Evolutionary conservation across 2,797 vertebrate genomes (phyloP).

Genomic region (Ataeniobius toweri): DNA sequence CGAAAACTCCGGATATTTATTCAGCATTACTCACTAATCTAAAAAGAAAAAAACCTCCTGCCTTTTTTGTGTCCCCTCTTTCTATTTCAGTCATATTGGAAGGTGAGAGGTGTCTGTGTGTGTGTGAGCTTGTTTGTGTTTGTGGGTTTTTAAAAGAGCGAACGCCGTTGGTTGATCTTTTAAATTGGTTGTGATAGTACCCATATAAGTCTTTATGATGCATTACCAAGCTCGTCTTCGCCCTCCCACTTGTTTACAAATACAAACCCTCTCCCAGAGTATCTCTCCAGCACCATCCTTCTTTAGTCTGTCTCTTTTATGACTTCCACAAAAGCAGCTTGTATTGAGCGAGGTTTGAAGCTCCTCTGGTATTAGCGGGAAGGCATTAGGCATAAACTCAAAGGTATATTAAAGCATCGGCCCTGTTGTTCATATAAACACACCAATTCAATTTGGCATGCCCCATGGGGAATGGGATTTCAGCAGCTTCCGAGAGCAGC

Average conservation of each 20-base stretch:
- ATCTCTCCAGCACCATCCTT: constrained; percentile 47
- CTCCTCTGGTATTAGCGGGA: constrained; percentile 72
- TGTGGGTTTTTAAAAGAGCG: constrained; percentile 13
- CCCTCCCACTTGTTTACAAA: constrained; percentile 40
- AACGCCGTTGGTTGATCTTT: constrained; percentile 37
- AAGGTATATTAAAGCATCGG: constrained; percentile 89
- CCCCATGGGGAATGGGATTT: constrained; percentile 91
- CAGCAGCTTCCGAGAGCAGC: constrained; percentile 62
- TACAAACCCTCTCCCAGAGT: constrained; percentile 35
- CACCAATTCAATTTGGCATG: constrained; percentile 90
- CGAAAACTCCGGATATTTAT: constrained; percentile 82
- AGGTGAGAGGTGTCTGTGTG: constrained; percentile 15
- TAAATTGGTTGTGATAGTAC: constrained; percentile 54
- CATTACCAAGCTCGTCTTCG: constrained; percentile 64
- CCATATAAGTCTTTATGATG: constrained; percentile 56
- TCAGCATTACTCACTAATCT: constrained; percentile 79
- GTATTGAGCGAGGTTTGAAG: constrained; percentile 52
- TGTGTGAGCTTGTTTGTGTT: constrained; percentile 9
- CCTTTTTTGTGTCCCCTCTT: constrained; percentile 43
- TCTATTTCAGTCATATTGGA: constrained; percentile 48
- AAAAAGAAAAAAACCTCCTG: constrained; percentile 62
- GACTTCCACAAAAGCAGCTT: constrained; percentile 56
- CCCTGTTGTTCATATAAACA: constrained; percentile 88
- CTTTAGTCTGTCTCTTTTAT: constrained; percentile 56
- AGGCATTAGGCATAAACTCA: constrained; percentile 84